Percentiles rank a stretch among this genome's conserved stretches.
phyloP scores from a whole-genome alignment of 1,140 invertebrate genomes.

The Camponotus pennsylvanicus region DNA sequence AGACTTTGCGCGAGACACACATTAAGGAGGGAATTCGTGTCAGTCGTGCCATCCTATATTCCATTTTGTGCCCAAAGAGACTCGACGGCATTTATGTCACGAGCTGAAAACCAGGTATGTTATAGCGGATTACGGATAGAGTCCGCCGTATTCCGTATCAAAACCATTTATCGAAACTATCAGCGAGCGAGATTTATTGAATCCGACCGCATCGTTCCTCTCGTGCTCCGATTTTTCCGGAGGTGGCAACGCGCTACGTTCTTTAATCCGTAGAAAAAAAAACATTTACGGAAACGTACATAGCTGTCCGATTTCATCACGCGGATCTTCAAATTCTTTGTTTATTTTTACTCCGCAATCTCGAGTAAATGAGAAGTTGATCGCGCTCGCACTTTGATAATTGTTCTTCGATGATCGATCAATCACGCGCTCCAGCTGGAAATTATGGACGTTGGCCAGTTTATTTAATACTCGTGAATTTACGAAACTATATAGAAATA shows the following conservation, averaged over 20 bases:
- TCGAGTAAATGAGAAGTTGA: conserved; percentile 44
- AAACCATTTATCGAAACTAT: conserved; percentile 72
- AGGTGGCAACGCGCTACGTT: conserved; percentile 15
- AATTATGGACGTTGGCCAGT: conserved; percentile 2
- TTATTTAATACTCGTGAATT: conserved; percentile 19
- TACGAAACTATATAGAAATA: not conserved
- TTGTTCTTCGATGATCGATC: conserved; percentile 36
- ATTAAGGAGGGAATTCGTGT: conserved; percentile 24
- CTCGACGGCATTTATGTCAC: conserved; percentile 45
- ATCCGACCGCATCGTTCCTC: conserved; percentile 37
- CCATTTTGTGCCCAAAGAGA: conserved; percentile 35
- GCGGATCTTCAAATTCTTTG: too few relatives aligned
- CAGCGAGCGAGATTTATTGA: conserved; percentile 74
- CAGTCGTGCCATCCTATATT: conserved; percentile 31
- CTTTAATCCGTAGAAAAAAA: conserved; percentile 25
- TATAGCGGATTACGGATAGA: conserved; percentile 39
- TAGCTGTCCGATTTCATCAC: conserved; percentile 19
- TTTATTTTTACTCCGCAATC: not conserved
- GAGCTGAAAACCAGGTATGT: conserved; percentile 40
- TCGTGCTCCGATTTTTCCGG: not conserved
- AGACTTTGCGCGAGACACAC: not conserved
- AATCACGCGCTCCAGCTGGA: conserved; percentile 8
- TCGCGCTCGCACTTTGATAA: conserved; percentile 39
- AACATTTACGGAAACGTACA: not conserved
- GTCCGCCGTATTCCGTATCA: conserved; percentile 51